These are phyloP conservation scores for Oxytorus armatus DNA, from an alignment of 2,888 invertebrate species.

Conservation along the genomic window DNA sequence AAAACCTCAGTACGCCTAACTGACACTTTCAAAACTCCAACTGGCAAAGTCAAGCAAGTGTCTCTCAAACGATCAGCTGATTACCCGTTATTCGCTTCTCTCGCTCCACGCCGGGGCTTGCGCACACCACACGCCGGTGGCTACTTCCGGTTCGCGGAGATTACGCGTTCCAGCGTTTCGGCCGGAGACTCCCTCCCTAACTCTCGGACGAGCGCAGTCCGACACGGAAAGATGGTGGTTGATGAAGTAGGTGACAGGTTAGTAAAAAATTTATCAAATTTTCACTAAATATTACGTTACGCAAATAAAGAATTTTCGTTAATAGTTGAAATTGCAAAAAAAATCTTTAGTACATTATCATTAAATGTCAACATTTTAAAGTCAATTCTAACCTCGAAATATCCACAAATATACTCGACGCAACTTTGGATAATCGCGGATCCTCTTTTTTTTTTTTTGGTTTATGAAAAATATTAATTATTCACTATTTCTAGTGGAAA, in stretches of 20 bases:
- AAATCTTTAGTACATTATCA: not conserved
- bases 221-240: constrained; percentile 78
- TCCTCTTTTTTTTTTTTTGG: not conserved
- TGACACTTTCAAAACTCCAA: constrained; percentile 1
- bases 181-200: constrained; percentile 57
- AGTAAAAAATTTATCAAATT: constrained; percentile 70
- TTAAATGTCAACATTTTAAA: not conserved
- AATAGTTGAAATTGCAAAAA: not conserved
- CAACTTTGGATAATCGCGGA: not conserved
- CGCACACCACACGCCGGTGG: not conserved
- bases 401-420: no score
- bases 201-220: constrained; percentile 63
- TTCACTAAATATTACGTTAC: constrained; percentile 23
- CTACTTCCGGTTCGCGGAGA: constrained; percentile 77
- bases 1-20: not conserved
- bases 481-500: no score
- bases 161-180: constrained; percentile 68
- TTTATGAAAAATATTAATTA: no score
- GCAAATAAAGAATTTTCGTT: no score
- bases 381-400: constrained; percentile 46
- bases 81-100: constrained; percentile 65
- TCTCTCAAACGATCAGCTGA: constrained; percentile 75
- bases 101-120: no score
- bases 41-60: constrained; percentile 18
- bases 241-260: constrained; percentile 84